Base-by-base conservation (phyloP, 53 echinoderm and acorn worm genomes). In the Stichopus horrens region DNA sequence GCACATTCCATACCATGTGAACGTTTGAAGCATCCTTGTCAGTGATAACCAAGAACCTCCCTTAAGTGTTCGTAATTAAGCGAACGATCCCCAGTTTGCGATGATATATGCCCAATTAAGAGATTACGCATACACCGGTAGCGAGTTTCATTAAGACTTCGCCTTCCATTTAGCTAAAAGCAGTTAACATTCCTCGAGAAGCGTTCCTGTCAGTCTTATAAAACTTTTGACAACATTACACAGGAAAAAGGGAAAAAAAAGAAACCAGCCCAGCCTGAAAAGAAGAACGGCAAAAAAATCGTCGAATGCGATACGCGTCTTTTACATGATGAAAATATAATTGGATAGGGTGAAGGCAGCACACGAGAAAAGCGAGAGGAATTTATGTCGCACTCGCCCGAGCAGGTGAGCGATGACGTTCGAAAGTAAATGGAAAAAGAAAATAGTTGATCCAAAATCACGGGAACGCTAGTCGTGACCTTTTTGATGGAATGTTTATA, bases 71-170 rank as follows among this genome's bases (percentile, higher is more conserved):
- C 57, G 57, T 81, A 57, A 81, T 81, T 81, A 81, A 81, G 52
- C n/a, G 81, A 81, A 81, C 81, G 81, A 51, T 57, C 81, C 81
- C 81, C 56, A 9, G 81, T 81, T 81, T 58, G 57, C 55, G 57
- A 81, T 81, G 81, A 81, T 81, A 81, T 81, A 81, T 81, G 57
- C 81, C 81, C 81, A 81, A 81, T 81, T 81, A 81, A 81, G 81
- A 81, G 81, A 81, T 81, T 57, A 81, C 16, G 81, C 58, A 57
- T 81, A 58, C 81, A 81, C 57, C 81, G 81, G 81, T 81, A 81
- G 58, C 81, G 81, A 81, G 57, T 81, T 77, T 81, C 81, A 81
- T 81, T 81, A 81, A 81, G 81, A 55, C 81, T 81, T 81, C 81
- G 81, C 81, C 81, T 81, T 81, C 57, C 81, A 81, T 81, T 81